A percentile compares a stretch with the other conserved stretches of the same genome.
Conservation (phyloP, 2,113 vertebrate species). For the Oreochromis aureus region DNA sequence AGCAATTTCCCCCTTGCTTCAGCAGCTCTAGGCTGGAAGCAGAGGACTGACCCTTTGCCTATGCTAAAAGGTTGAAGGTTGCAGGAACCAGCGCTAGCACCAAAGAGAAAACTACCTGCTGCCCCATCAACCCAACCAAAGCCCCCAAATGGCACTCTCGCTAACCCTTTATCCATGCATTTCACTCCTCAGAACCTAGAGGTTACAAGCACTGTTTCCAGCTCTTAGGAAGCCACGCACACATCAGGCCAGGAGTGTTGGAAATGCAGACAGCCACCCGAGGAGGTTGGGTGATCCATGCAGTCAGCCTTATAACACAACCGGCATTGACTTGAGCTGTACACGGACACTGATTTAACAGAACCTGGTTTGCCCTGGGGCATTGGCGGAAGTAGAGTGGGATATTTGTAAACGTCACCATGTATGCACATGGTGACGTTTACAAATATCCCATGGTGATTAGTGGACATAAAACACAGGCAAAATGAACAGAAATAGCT, state of each 20-base stretch:
- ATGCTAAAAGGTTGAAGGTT: background rate
- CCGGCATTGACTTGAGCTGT: background rate
- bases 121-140: background rate
- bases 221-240: background rate
- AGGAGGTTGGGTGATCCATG: background rate
- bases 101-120: background rate
- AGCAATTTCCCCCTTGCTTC: background rate
- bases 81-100: background rate
- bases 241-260: background rate
- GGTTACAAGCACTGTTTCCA: background rate
- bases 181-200: background rate
- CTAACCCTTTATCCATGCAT: background rate
- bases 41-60: background rate
- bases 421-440: background rate
- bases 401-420: background rate
- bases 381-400: background rate
- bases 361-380: background rate
- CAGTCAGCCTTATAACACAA: background rate
- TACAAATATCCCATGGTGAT: background rate
- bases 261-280: background rate
- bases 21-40: background rate
- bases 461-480: background rate
- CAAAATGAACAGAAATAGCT: fast-evolving
- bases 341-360: background rate
- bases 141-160: background rate